A percentile compares a stretch with the other conserved stretches of the same genome.
Conservation (phyloP, 2,888 invertebrate species). For the Theretra japonica region DNA sequence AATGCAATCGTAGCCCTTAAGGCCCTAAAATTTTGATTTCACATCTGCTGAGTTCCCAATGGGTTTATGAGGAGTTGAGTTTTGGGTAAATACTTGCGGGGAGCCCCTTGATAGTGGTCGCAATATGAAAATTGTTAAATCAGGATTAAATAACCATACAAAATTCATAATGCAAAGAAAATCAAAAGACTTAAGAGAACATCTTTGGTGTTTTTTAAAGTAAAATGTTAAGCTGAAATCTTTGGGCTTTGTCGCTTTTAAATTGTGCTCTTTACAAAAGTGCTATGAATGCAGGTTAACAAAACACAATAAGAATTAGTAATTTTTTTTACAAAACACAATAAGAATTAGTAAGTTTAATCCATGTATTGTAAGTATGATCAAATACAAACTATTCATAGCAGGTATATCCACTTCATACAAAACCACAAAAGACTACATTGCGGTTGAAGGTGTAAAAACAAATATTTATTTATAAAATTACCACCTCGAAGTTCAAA, state of each 20-base stretch:
- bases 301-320: no score
- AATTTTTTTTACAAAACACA: no score
- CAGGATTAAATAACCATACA: not conserved
- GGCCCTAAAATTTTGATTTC: conserved; percentile 58
- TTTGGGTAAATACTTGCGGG: conserved; percentile 51
- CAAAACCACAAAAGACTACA: conserved; percentile 3
- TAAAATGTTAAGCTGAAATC: no score
- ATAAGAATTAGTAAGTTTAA: not conserved
- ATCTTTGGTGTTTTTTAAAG: no score
- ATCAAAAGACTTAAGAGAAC: no score
- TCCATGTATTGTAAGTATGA: not conserved
- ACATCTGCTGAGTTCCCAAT: conserved; percentile 61
- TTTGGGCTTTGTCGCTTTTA: no score
- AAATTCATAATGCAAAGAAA: not conserved
- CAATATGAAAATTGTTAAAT: conserved; percentile 18
- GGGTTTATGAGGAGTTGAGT: conserved; percentile 39
- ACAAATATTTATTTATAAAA: conserved; percentile 39
- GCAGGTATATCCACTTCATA: conserved; percentile 20
- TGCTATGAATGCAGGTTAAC: no score
- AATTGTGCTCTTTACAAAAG: no score
- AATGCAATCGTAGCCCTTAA: conserved; percentile 69
- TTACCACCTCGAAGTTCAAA: conserved; percentile 39
- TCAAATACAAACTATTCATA: not conserved
- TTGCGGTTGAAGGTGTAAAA: conserved; percentile 28
- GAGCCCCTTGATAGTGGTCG: conserved; percentile 33